Evolutionary conservation across 2,888 invertebrate genomes (phyloP), one percentile per base, ranked within the genome.

Genomic region (Cephonodes hylas): DNA sequence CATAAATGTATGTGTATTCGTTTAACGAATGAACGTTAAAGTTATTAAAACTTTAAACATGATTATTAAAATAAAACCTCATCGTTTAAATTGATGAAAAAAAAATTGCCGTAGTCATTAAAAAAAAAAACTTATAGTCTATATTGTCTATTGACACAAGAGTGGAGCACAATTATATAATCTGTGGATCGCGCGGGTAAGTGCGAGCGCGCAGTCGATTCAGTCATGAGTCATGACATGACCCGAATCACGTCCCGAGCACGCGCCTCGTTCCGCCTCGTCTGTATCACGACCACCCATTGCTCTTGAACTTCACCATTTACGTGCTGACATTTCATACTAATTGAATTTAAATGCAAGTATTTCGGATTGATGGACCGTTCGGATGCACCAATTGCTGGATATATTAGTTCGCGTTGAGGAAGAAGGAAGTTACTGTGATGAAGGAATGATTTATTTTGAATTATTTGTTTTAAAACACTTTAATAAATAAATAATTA

Each of bases 171-270:
- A 58, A 58, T 42, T 42, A 42, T 42, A 58, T 31, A 42, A 44
- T 31, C 27, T 27, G 45, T 44, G 44, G 3, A 13, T 58, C 58
- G 58, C 23, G 42, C 42, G 23, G 38, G 38, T 58, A 59, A 59
- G 59, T 59, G 44, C 44, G 42, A 59, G 44, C 18, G 27, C 38
- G 34, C 20, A 45, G 46, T 57, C 57, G 61, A 45, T 61, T 38
- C 45, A 61, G 57, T 61, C 64, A 64, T 67, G 67, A 67, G 56
- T 71, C 71, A 66, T 68, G 71, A 68, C 71, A 60, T 63, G 66
- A 64, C 66, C 66, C 42, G 46, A 65, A 67, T 69, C 72, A 72
- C 72, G 70, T 70, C 65, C 66, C 15, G 45, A 65, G 67, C 72
- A 72, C 71, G 72, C 70, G 72, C 44, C 67, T 65, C 57, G 61